Percentiles rank a stretch among this genome's conserved stretches.
phyloP scores from a whole-genome alignment of 2,888 invertebrate genomes.

The Mythimna vitellina region DNA sequence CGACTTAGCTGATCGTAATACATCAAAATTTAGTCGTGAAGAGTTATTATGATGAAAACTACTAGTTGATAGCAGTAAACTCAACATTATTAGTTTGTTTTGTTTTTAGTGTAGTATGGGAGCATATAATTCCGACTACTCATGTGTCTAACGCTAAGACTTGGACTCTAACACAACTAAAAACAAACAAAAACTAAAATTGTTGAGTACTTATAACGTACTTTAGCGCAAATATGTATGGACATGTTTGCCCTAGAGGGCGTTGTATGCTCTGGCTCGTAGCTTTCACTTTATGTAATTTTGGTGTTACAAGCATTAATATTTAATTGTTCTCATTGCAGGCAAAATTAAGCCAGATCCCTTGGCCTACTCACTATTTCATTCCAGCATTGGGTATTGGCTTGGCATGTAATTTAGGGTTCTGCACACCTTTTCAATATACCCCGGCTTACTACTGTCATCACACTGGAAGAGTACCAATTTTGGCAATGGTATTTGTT shows the following conservation, averaged over 20 bases:
- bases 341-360: background rate
- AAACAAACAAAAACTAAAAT: too few relatives aligned
- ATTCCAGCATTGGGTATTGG: slow-evolving; percentile 75
- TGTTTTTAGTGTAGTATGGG: too few relatives aligned
- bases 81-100: too few relatives aligned
- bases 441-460: slow-evolving; percentile 80
- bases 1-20: background rate
- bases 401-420: slow-evolving; percentile 74
- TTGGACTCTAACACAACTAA: too few relatives aligned
- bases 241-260: too few relatives aligned
- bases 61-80: too few relatives aligned
- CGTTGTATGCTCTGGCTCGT: too few relatives aligned
- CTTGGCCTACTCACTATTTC: slow-evolving; percentile 69
- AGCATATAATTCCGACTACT: too few relatives aligned
- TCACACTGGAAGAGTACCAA: slow-evolving; percentile 75
- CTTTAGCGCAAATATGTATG: too few relatives aligned
- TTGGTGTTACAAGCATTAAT: background rate
- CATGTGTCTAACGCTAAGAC: too few relatives aligned
- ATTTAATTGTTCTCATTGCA: slow-evolving; percentile 26
- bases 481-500: slow-evolving; percentile 71
- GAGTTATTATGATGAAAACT: background rate
- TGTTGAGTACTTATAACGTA: too few relatives aligned
- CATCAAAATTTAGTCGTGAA: background rate
- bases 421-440: slow-evolving; percentile 75
- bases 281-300: background rate